These are phyloP conservation scores for Ornithoptera priamus DNA, from an alignment of 2,888 invertebrate species.

Conservation along the genomic window DNA sequence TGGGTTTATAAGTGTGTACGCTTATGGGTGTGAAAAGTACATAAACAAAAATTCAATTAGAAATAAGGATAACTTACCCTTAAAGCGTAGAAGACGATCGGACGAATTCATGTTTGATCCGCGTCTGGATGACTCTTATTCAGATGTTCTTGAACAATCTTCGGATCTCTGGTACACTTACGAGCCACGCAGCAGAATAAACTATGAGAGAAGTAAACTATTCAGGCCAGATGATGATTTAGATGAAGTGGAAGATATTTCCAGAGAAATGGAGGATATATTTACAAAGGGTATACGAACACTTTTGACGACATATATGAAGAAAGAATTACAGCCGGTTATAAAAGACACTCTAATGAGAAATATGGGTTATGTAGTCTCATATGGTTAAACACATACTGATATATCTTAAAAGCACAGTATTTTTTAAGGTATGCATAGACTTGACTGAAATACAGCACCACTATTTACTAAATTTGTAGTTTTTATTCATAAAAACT, in stretches of 20 bases:
- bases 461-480: background rate
- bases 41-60: conserved; percentile 67
- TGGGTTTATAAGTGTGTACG: conserved; percentile 91
- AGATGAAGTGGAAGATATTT: conserved; percentile 83
- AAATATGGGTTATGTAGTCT: conserved; percentile 92
- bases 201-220: conserved; percentile 72
- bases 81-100: conserved; percentile 57
- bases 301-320: conserved; percentile 89
- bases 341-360: conserved; percentile 92
- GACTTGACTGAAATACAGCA: conserved; percentile 26
- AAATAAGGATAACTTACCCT: conserved; percentile 63
- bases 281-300: conserved; percentile 91
- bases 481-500: background rate
- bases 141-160: conserved; percentile 50
- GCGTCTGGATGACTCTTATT: conserved; percentile 45
- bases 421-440: conserved; percentile 20
- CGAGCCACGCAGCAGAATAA: conserved; percentile 59
- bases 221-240: conserved; percentile 76
- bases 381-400: conserved; percentile 82
- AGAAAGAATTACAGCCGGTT: conserved; percentile 89
- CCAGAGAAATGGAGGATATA: conserved; percentile 90
- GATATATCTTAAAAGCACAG: background rate
- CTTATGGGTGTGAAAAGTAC: conserved; percentile 87
- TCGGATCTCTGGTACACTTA: conserved; percentile 64
- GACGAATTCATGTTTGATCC: conserved; percentile 71